These are phyloP conservation scores for Hirundo rustica DNA, from an alignment of 2,797 vertebrate genomes.

Conservation along the genomic window DNA sequence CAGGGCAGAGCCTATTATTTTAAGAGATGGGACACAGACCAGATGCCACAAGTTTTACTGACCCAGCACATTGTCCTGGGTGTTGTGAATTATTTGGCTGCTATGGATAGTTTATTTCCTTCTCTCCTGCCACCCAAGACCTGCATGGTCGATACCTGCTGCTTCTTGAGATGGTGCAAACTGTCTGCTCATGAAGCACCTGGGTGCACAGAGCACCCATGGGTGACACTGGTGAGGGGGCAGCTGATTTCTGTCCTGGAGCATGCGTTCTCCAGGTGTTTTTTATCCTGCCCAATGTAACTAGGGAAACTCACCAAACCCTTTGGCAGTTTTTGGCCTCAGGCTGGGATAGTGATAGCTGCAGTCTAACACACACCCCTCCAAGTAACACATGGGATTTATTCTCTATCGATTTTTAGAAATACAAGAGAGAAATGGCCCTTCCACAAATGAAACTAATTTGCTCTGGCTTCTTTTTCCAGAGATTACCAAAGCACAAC, in stretches of 20 bases:
- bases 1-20: background rate
- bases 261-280: rapidly evolving
- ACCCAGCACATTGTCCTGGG: background rate
- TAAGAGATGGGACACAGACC: background rate
- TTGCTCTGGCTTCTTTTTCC: background rate
- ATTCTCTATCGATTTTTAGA: background rate
- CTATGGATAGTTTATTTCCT: background rate
- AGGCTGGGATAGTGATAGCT: background rate
- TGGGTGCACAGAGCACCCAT: too few relatives aligned
- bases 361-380: background rate
- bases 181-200: background rate
- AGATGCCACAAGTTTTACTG: background rate
- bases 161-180: background rate
- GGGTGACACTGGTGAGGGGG: background rate
- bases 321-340: background rate
- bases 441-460: background rate
- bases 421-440: background rate
- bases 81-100: background rate
- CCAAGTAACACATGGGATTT: background rate
- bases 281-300: background rate
- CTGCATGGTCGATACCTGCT: background rate
- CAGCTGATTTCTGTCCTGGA: background rate
- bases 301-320: background rate
- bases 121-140: background rate
- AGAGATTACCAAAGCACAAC: background rate